Base-by-base conservation (phyloP, 1,140 invertebrate species). In the Heterodera schachtii region DNA sequence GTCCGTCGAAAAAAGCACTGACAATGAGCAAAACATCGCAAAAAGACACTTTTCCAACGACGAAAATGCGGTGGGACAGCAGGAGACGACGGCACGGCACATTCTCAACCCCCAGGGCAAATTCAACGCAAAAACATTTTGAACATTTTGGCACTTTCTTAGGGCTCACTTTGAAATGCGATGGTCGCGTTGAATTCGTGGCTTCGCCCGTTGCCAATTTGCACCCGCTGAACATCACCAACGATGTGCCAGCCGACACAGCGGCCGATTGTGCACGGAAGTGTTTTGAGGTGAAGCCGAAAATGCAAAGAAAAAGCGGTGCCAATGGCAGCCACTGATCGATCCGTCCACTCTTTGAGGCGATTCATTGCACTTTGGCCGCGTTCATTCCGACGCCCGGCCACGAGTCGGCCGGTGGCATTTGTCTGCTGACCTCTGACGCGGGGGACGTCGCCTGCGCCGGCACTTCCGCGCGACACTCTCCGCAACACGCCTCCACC, bases 261-360 rank as follows among this genome's bases (percentile, higher is more conserved):
- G 85, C 88, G 44, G 88, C 88, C 49, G 89, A 89, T 84, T 89
- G 88, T 80, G 88, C 88, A 3, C 78, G 84, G 49, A 89, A 89
- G 82, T 89, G 88, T 78, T 85, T 88, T 41, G 89, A 89, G 70
- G 83, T 69, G 67, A 84, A 89, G 76, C 19, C 19, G n/a, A 11
- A 7, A 47, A 21, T 77, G 31, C 21, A 79, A 64, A 4, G 52
- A n/a, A 8, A 70, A 75, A 13, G 31, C 31, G 31, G 31, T 31
- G 31, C 31, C 31, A 31, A 31, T 31, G 31, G 31, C 31, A 31
- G 31, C 31, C 31, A 31, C 31, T 31, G 31, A 31, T 31, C 31
- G 31, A 31, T 31, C 31, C 31, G 31, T 75, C 11, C 49, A 52
- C 49, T 52, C 49, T 85, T 88, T n/a, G 87, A 89, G 70, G 82